Base-by-base conservation (phyloP, 2,888 invertebrate species). In the Boloria selene region DNA sequence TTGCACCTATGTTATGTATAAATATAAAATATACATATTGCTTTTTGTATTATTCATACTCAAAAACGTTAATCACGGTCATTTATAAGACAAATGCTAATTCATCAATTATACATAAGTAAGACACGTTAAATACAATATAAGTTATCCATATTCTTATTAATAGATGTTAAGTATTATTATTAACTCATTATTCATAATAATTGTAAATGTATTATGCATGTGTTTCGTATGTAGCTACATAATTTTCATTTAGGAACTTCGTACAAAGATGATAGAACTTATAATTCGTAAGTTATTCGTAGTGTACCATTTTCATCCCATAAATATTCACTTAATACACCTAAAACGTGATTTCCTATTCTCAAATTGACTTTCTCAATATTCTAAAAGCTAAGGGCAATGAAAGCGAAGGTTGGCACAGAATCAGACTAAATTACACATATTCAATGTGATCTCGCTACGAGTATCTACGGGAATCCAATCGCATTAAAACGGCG, bases 401-500 rank as follows among this genome's bases (percentile, higher is more conserved):
- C 75, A 78, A 71, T 70, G 77, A 77, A 81, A 80, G 73, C 76
- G 80, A 79, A 85, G 79, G 79, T 81, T 77, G 70, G 73, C 76
- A 74, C 70, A 78, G 79, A 81, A 80, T 80, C 76, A 74, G 76
- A 73, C 79, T 77, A 63, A 68, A 69, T 68, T 68, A 83, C 85
- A 84, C 82, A 86, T 86, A 87, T 86, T 85, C 83, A 85, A 85
- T 82, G 80, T 73, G 79, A 80, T 81, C 76, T 77, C 77, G 79
- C 76, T 79, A 75, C 81, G 77, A 74, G 77, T 75, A 70, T 75
- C 81, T 81, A 80, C 79, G 79, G 78, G 83, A 86, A 86, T 82
- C 83, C 86, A 87, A 86, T 88, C 82, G 84, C 81, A 86, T 88
- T 88, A 86, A 88, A 88, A 86, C 81, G 76, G 73, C 71, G 77